Conservation (phyloP, 2,113 vertebrate species). For the Nothoprocta perdicaria region DNA sequence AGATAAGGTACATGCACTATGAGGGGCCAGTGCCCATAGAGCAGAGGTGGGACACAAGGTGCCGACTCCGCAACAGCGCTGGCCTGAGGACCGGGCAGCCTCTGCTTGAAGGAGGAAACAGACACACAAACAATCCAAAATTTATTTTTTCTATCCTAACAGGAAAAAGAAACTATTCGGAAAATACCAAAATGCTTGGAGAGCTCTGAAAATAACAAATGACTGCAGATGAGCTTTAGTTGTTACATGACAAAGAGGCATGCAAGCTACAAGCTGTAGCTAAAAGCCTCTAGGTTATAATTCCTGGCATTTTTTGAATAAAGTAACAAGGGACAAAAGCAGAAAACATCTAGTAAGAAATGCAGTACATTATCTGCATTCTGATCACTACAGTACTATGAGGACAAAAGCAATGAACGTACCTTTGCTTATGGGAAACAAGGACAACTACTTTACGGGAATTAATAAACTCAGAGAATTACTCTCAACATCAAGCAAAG, state of each 20-base stretch:
- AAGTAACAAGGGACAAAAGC: neutral
- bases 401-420: neutral
- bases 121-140: neutral
- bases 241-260: neutral
- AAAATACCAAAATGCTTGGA: neutral
- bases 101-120: neutral
- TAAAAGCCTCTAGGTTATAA: constrained; percentile 31
- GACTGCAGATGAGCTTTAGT: neutral
- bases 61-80: too few species aligned
- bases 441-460: neutral
- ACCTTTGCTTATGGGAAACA: neutral
- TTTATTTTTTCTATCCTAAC: neutral
- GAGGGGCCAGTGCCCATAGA: neutral
- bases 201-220: neutral
- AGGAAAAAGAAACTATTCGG: neutral
- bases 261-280: neutral
- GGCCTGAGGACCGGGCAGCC: neutral
- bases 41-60: neutral
- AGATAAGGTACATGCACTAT: fast-evolving
- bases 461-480: neutral
- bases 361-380: neutral
- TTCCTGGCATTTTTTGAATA: constrained; percentile 35
- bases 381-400: neutral
- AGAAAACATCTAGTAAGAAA: neutral
- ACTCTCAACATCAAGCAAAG: neutral